Evolutionary conservation across 2,888 invertebrate species (phyloP).

Genomic region (Phasia obesa): DNA sequence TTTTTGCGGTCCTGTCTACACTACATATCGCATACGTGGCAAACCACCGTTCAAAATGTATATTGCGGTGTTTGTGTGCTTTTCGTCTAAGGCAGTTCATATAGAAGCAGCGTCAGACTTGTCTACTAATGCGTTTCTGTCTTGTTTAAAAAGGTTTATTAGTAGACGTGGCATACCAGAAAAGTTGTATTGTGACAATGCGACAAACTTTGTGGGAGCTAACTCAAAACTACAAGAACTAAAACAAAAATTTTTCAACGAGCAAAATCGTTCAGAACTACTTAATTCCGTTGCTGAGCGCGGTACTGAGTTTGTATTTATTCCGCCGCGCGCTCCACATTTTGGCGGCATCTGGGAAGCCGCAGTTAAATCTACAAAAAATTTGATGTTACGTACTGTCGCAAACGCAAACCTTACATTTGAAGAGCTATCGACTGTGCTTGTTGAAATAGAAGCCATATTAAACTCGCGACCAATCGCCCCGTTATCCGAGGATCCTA

Average conservation of each 20-base stretch:
- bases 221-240: slow-evolving; percentile 32
- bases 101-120: slow-evolving; percentile 18
- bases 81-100: background rate
- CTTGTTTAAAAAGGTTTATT: slow-evolving; percentile 36
- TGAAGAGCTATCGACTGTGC: slow-evolving; percentile 62
- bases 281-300: slow-evolving; percentile 31
- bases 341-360: slow-evolving; percentile 59
- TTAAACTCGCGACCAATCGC: slow-evolving; percentile 72
- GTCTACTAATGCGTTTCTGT: slow-evolving; percentile 33
- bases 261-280: background rate
- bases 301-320: slow-evolving; percentile 44
- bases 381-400: slow-evolving; percentile 46
- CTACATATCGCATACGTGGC: slow-evolving; percentile 20
- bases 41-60: slow-evolving; percentile 58
- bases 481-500: slow-evolving; percentile 62
- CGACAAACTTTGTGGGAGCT: too few species aligned
- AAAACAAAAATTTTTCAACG: background rate
- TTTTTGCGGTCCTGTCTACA: slow-evolving; percentile 35
- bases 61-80: slow-evolving; percentile 54
- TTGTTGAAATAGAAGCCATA: slow-evolving; percentile 67
- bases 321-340: slow-evolving; percentile 66
- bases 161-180: slow-evolving; percentile 20
- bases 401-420: slow-evolving; percentile 50
- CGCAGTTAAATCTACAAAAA: slow-evolving; percentile 54
- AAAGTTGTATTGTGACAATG: background rate